Evolutionary conservation across 2,797 vertebrate genomes (phyloP).

Genomic region (Distichodus sexfasciatus): DNA sequence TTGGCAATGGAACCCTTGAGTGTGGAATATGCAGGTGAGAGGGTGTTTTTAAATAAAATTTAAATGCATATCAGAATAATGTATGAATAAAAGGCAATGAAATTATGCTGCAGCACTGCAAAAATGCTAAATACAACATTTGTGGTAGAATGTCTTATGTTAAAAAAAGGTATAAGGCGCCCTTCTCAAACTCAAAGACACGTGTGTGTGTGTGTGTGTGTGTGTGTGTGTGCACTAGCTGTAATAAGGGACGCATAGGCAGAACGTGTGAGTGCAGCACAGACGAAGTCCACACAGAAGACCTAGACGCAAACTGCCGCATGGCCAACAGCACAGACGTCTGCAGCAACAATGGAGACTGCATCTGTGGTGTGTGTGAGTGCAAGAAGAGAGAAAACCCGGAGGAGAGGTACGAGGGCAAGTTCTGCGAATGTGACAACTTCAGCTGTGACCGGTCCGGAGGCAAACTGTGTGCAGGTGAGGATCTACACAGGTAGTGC

Average conservation of each 20-base stretch:
- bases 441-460: slow-evolving; percentile 95
- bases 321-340: slow-evolving; percentile 87
- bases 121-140: no score
- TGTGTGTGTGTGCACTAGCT: neutral
- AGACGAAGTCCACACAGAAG: slow-evolving; percentile 89
- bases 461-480: slow-evolving; percentile 93
- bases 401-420: slow-evolving; percentile 87
- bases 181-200: no score
- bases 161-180: no score
- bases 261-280: slow-evolving; percentile 90
- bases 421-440: slow-evolving; percentile 95
- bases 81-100: no score
- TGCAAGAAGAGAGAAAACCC: slow-evolving; percentile 90
- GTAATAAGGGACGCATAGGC: slow-evolving; percentile 91
- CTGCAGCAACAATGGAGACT: slow-evolving; percentile 94
- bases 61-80: no score
- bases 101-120: no score
- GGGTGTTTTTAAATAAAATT: no score
- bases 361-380: slow-evolving; percentile 92
- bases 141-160: no score
- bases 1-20: slow-evolving; percentile 89
- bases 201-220: neutral
- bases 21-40: slow-evolving; percentile 94
- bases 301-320: slow-evolving; percentile 91
- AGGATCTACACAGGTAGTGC: slow-evolving; percentile 36